A percentile compares a stretch with the other conserved stretches of the same genome.
Evolutionary conservation across 2,113 vertebrate species (phyloP).

Genomic region (Conger conger): DNA sequence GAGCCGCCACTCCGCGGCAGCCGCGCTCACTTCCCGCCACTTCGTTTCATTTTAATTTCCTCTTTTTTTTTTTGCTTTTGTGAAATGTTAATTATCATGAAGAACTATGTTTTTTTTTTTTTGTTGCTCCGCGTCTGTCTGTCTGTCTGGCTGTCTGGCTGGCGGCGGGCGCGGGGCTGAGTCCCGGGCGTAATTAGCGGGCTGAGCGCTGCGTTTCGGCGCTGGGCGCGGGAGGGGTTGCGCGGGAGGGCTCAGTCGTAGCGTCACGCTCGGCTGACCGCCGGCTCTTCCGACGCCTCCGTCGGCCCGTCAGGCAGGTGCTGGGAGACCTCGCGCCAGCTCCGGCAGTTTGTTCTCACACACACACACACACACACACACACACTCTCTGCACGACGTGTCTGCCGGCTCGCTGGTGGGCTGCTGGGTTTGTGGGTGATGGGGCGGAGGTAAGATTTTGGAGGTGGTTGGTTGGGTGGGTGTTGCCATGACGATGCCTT

Average conservation of each 20-base stretch:
- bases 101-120: slow-evolving; percentile 31
- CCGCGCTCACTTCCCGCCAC: slow-evolving; percentile 56
- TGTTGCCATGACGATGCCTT: slow-evolving; percentile 57
- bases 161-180: slow-evolving; percentile 36
- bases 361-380: slow-evolving; percentile 53
- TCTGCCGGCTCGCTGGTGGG: slow-evolving; percentile 51
- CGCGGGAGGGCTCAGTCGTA: not conserved
- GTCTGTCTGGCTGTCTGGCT: slow-evolving; percentile 28
- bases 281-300: slow-evolving; percentile 56
- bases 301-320: slow-evolving; percentile 47
- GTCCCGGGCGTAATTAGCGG: slow-evolving; percentile 29
- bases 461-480: not conserved
- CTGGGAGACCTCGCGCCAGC: slow-evolving; percentile 54
- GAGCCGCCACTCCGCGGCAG: slow-evolving; percentile 36
- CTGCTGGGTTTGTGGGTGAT: not conserved
- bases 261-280: slow-evolving; percentile 54
- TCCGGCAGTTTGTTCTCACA: slow-evolving; percentile 58
- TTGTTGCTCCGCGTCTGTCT: not conserved
- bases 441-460: not conserved
- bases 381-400: slow-evolving; percentile 54
- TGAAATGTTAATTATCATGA: slow-evolving; percentile 64
- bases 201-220: not conserved
- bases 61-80: slow-evolving; percentile 20
- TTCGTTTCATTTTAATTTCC: slow-evolving; percentile 44
- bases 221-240: not conserved